Evolutionary conservation across 1,140 invertebrate genomes (phyloP).

Genomic region (Cydia splendana): DNA sequence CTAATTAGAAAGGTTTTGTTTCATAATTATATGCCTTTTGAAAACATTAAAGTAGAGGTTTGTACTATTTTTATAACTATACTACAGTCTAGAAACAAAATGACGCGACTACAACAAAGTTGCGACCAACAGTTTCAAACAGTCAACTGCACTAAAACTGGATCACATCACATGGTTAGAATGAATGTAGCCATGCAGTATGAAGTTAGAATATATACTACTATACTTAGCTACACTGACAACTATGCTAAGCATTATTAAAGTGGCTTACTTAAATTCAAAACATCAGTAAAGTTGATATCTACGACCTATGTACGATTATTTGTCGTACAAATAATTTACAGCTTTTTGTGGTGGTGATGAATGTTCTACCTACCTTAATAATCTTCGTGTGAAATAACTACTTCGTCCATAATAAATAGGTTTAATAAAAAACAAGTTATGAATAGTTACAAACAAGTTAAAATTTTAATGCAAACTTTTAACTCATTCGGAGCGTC

Average conservation of each 20-base stretch:
- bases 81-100: not conserved
- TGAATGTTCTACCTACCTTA: too few relatives aligned
- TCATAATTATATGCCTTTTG: too few relatives aligned
- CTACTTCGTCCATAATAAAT: not conserved
- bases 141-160: slow-evolving; percentile 6
- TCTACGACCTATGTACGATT: too few relatives aligned
- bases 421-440: not conserved
- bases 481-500: slow-evolving; percentile 61
- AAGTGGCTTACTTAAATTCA: too few relatives aligned
- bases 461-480: slow-evolving; percentile 46
- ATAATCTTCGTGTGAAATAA: not conserved
- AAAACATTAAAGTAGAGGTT: not conserved
- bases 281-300: too few relatives aligned
- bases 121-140: not conserved
- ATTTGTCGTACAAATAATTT: too few relatives aligned
- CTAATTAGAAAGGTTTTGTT: too few relatives aligned
- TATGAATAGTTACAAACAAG: slow-evolving; percentile 34
- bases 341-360: too few relatives aligned
- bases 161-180: not conserved
- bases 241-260: too few relatives aligned
- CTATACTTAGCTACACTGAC: too few relatives aligned
- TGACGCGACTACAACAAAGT: not conserved
- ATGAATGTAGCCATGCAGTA: not conserved
- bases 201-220: not conserved
- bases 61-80: not conserved